Evolutionary conservation across 2,888 invertebrate genomes (phyloP).

Genomic region (Tipula unca): DNA sequence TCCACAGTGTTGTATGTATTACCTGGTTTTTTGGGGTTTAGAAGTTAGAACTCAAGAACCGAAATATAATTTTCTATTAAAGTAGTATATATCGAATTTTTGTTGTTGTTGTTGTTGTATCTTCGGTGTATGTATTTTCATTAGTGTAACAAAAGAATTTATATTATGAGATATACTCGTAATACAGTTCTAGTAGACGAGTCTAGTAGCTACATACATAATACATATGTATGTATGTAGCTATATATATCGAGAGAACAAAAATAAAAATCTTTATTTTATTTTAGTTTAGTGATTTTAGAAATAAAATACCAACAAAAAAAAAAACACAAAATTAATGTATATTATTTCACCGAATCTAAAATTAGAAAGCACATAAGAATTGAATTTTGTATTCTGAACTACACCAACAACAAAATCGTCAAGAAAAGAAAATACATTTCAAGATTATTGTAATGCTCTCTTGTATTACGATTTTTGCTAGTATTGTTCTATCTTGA

Average conservation of each 20-base stretch:
- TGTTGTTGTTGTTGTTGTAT: not conserved
- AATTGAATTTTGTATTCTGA: not conserved
- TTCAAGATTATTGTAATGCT: not conserved
- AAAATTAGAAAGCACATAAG: not conserved
- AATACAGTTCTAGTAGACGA: not conserved
- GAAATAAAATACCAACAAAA: not conserved
- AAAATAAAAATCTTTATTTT: not conserved
- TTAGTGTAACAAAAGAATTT: not conserved
- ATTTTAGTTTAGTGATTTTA: not conserved
- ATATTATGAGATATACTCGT: not conserved
- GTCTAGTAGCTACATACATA: not conserved
- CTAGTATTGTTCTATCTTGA: not conserved
- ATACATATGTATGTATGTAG: no score
- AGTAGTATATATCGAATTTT: not conserved
- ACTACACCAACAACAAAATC: not conserved
- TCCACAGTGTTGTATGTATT: not conserved
- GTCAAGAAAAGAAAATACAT: not conserved
- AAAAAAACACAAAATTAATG: not conserved
- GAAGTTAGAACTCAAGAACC: not conserved
- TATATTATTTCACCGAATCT: not conserved
- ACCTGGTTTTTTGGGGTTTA: no score
- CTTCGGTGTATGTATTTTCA: not conserved
- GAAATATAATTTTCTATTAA: not conserved
- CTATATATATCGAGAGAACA: not conserved
- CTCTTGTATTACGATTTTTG: not conserved